phyloP scores from a whole-genome alignment of 2,797 vertebrate species.

The Heliangelus exortis region DNA sequence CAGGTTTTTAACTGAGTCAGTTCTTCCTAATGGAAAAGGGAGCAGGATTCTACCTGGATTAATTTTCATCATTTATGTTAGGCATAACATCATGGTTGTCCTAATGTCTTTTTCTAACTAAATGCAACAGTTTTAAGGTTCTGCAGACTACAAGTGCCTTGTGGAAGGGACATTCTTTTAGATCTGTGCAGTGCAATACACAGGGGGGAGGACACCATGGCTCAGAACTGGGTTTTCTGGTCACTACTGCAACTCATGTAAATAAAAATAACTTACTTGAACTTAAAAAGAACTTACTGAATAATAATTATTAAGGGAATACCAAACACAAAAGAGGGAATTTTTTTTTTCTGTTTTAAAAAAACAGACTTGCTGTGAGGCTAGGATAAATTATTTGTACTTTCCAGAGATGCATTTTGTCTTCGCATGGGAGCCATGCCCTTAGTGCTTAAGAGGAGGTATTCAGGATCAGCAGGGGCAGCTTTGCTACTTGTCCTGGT shows the following conservation, averaged over 20 bases:
- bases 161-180: background rate
- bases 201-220: background rate
- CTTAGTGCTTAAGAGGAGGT: background rate
- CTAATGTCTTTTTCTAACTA: background rate
- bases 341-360: background rate
- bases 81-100: background rate
- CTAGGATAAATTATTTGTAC: background rate
- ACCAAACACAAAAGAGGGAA: background rate
- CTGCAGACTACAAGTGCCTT: background rate
- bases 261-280: background rate
- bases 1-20: background rate
- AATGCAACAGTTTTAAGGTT: background rate
- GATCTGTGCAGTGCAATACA: background rate
- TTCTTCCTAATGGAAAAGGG: background rate
- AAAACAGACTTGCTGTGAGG: background rate
- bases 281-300: background rate
- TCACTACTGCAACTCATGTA: background rate
- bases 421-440: too few species aligned
- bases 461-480: background rate
- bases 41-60: background rate
- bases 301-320: background rate
- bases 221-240: background rate
- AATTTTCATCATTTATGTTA: background rate
- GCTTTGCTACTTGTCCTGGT: background rate
- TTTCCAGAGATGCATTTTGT: background rate